Evolutionary conservation across 2,888 invertebrate species (phyloP), one percentile per base, ranked within the genome.

Genomic region (Clunio marinus): DNA sequence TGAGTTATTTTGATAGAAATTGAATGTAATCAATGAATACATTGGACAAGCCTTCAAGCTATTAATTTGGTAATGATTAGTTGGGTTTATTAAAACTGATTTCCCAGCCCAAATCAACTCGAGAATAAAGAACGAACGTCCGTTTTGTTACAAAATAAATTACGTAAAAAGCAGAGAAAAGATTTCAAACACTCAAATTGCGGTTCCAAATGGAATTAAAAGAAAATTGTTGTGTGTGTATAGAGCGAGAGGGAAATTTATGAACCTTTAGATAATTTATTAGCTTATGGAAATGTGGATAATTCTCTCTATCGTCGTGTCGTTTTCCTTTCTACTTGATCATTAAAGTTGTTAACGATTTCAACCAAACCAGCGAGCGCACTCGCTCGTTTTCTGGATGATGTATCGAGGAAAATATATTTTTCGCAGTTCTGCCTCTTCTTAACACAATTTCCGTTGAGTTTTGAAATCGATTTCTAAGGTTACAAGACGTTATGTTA

Each of bases 1-100:
- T 32, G 32, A 7, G 8, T n/a, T n/a, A n/a, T n/a, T n/a, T n/a
- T n/a, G n/a, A n/a, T n/a, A n/a, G n/a, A n/a, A n/a, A n/a, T n/a
- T 8, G 32, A 32, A 32, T 4, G 41, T 41, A 41, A 41, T 41
- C 41, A 41, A 41, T 41, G 41, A 41, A 41, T 15, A 17, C 22
- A 57, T 28, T 59, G 59, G 59, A 59, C 59, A 59, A 59, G 59
- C 59, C 59, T 59, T 59, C 17, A 15, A 32, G 32, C 32, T 28
- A 32, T 24, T 41, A 41, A 41, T 41, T 41, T 41, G 41, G 41
- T 41, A 41, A 41, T 41, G 41, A 41, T 41, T 41, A 41, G 41
- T 41, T 41, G 41, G 41, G n/a, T 41, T 41, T 41, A 41, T 41
- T 41, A 41, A 41, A 41, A 4, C 15, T 41, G 41, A n/a, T 41